Conservation (phyloP, 1,140 invertebrate genomes). For the Nephila pilipes region DNA sequence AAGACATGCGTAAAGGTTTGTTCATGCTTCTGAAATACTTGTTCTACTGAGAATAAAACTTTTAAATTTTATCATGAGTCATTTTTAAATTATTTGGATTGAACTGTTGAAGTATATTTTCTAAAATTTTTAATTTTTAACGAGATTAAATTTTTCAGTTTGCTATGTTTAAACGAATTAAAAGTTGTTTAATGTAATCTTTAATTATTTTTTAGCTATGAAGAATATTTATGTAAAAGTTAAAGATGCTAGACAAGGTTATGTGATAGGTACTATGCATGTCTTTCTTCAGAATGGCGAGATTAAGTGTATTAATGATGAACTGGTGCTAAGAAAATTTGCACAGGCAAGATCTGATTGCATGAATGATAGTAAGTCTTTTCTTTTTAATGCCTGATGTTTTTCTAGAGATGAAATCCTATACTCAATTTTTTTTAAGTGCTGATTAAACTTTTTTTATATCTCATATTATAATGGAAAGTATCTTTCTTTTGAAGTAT, state of each 20-base stretch:
- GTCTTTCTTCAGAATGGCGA: background rate
- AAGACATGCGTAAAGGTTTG: background rate
- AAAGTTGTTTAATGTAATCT: too few relatives aligned
- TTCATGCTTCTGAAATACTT: background rate
- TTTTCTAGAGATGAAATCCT: background rate
- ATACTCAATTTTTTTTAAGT: too few relatives aligned
- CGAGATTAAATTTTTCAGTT: background rate
- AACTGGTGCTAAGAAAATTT: conserved; percentile 37
- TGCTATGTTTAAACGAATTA: too few relatives aligned
- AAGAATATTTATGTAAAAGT: conserved; percentile 18
- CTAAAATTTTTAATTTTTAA: background rate
- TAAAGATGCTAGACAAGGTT: background rate
- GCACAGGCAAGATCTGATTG: background rate
- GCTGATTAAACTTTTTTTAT: too few relatives aligned
- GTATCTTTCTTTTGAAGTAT: too few relatives aligned
- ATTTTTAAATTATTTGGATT: too few relatives aligned
- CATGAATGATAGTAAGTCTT: conserved; percentile 3
- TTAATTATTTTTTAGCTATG: background rate
- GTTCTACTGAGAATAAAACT: too few relatives aligned
- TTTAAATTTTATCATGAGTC: too few relatives aligned
- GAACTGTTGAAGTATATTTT: too few relatives aligned
- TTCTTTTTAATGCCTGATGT: background rate
- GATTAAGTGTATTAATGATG: conserved; percentile 36
- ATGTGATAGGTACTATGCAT: background rate
- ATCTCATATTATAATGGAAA: too few relatives aligned